Percentiles rank a stretch among this genome's conserved stretches.
These are phyloP conservation scores for Drosophila nr. fundita DNA, from an alignment of 2,888 invertebrate genomes.

Conservation along the genomic window DNA sequence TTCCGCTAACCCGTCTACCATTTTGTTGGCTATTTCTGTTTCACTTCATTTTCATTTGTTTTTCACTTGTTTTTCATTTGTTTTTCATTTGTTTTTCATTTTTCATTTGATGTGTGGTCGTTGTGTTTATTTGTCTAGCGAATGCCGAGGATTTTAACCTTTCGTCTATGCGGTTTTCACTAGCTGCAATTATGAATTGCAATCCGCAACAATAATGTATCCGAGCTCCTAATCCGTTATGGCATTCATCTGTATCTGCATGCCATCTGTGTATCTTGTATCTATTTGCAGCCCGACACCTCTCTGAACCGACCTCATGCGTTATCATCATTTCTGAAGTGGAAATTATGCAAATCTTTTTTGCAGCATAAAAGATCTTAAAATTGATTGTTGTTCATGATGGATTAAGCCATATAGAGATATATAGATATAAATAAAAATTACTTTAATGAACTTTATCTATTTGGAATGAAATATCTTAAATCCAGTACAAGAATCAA, in stretches of 20 bases:
- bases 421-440: background rate
- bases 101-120: constrained; percentile 28
- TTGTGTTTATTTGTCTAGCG: constrained; percentile 56
- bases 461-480: background rate
- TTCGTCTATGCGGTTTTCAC: constrained; percentile 9
- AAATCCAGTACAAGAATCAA: background rate
- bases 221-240: too few species aligned
- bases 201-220: background rate
- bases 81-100: background rate
- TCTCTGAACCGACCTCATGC: background rate
- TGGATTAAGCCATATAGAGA: background rate
- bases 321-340: background rate
- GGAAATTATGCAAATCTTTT: background rate
- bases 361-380: background rate
- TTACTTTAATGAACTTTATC: background rate
- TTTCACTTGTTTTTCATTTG: constrained; percentile 12
- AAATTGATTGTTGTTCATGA: background rate
- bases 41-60: constrained; percentile 12
- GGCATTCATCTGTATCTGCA: background rate
- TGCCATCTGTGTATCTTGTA: background rate
- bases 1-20: constrained; percentile 5
- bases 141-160: constrained; percentile 60
- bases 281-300: constrained; percentile 2
- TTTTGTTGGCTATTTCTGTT: constrained; percentile 1
- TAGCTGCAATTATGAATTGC: constrained; percentile 19